Conservation (phyloP, 1,140 invertebrate species). For the Micrasema minimum region DNA sequence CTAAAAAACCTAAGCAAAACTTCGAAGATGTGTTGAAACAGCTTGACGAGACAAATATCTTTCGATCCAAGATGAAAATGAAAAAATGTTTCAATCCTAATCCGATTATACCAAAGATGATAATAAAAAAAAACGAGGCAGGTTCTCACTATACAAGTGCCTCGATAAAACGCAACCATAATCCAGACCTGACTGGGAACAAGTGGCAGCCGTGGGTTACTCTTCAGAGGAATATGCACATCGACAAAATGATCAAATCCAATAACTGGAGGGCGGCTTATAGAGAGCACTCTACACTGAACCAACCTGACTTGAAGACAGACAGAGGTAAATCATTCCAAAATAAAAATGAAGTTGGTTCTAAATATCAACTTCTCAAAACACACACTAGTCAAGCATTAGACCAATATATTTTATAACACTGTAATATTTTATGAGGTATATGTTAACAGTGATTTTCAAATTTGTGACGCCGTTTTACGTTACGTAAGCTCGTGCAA, state of each 20-base stretch:
- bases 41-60: slow-evolving; percentile 63
- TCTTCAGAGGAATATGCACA: slow-evolving; percentile 61
- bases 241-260: slow-evolving; percentile 60
- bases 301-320: neutral
- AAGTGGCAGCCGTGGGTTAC: slow-evolving; percentile 67
- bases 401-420: slow-evolving; percentile 36
- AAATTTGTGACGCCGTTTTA: no score
- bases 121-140: slow-evolving; percentile 64
- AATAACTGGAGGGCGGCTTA: neutral
- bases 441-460: neutral
- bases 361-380: slow-evolving; percentile 16
- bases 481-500: no score
- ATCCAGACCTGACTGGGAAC: slow-evolving; percentile 61
- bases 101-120: slow-evolving; percentile 62
- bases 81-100: slow-evolving; percentile 54
- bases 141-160: slow-evolving; percentile 65
- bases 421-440: slow-evolving; percentile 9
- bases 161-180: slow-evolving; percentile 53
- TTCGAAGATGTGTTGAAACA: slow-evolving; percentile 67
- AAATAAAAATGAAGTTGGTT: neutral
- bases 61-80: slow-evolving; percentile 59
- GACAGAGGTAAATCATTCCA: slow-evolving; percentile 20
- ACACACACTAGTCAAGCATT: slow-evolving; percentile 22
- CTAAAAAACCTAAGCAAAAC: slow-evolving; percentile 60
- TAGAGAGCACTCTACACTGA: neutral